Evolutionary conservation across 1,140 invertebrate species (phyloP), one percentile per base, ranked within the genome.

Genomic region (Vollenhovia emeryi): DNA sequence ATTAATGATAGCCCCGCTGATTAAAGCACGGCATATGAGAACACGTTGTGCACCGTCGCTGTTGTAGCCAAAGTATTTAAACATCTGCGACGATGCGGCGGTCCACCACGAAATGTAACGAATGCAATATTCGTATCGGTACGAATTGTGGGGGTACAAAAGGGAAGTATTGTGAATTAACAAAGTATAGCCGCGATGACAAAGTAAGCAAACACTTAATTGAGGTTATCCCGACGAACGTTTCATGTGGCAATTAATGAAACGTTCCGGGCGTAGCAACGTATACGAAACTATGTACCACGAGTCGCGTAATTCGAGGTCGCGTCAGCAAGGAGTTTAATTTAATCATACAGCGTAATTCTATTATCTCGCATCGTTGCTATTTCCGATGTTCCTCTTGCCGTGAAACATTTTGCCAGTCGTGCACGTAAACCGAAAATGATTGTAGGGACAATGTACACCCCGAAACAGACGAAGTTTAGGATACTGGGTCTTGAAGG

Each of bases 151-250:
- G 21, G 11, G 18, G n/a, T 7, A 80, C 11, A 43, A 30, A 40
- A 24, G 33, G 21, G 13, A 73, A 15, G 36, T 11, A n/a, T 9
- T 43, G 27, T 7, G 24, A 74, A 30, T 60, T 75, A 80, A 80
- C 50, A 59, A 80, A 71, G 33, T 43, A 43, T 57, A 57, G 59
- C 66, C 66, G 24, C 78, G 15, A n/a, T 62, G 43, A 64, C 50
- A 64, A 57, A 82, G 33, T 80, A 71, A 80, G 45, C 33, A 79
- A 66, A 24, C 64, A 27, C 48, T 82, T 71, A 82, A 82, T 73
- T 57, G 66, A 60, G 50, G 66, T 59, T 82, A 73, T 82, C 43
- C n/a, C 36, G 64, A 30, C 21, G 40, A 62, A 62, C 21, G 62
- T 79, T 79, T 79, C 43, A 43, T 52, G 15, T 40, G 15, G 36